Evolutionary conservation across 2,113 vertebrate genomes (phyloP).

Genomic region (Periophthalmus modestus): DNA sequence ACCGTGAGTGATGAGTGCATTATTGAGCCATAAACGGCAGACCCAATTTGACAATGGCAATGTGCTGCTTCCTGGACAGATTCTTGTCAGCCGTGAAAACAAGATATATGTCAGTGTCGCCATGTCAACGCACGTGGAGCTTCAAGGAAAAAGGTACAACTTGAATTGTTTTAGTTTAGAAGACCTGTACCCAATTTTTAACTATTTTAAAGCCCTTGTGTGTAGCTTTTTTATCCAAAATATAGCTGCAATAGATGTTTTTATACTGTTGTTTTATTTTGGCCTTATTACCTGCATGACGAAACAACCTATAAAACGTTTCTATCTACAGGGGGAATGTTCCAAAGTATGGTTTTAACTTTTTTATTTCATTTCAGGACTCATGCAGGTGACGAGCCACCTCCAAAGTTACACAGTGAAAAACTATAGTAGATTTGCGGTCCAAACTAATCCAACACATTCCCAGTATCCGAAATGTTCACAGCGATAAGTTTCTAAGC

Average conservation of each 20-base stretch:
- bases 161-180: not conserved
- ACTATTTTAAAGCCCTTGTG: not conserved
- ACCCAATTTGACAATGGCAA: conserved; percentile 58
- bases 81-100: conserved; percentile 50
- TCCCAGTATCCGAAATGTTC: no score
- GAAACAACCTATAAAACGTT: no score
- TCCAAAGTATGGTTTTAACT: no score
- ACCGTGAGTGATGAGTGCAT: conserved; percentile 70
- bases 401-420: no score
- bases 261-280: no score
- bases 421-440: no score
- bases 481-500: no score
- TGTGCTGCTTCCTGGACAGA: conserved; percentile 55
- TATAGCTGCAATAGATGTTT: not conserved
- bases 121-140: conserved; percentile 13
- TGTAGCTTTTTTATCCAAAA: not conserved
- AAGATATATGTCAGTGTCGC: conserved; percentile 43
- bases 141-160: not conserved
- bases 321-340: no score
- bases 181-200: not conserved
- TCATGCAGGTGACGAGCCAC: no score
- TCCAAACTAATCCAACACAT: no score
- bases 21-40: conserved; percentile 72
- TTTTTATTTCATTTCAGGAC: no score
- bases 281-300: no score